These are phyloP conservation scores for Hemithea aestivaria DNA, from an alignment of 2,888 invertebrate genomes.

Conservation along the genomic window DNA sequence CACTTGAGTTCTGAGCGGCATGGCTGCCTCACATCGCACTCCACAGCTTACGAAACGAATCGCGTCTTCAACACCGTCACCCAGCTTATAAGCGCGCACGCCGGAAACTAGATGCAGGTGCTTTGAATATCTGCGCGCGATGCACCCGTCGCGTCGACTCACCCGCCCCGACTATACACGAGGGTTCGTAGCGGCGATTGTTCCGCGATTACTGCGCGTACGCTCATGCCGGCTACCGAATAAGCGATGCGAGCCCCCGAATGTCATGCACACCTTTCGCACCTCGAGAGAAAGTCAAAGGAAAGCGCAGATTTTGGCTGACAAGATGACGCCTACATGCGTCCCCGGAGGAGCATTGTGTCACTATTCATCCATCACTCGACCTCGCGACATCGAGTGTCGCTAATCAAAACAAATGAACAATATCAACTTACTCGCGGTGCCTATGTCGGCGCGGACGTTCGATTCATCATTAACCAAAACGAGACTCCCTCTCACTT, in stretches of 20 bases:
- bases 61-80: conserved; percentile 35
- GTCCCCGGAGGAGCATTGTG: conserved; percentile 71
- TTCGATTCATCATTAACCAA: too few species aligned
- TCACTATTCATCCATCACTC: conserved; percentile 71
- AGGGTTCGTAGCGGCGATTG: conserved; percentile 36
- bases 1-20: conserved; percentile 54
- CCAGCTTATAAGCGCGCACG: conserved; percentile 56
- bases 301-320: conserved; percentile 78
- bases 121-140: conserved; percentile 69
- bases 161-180: conserved; percentile 27
- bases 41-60: conserved; percentile 39
- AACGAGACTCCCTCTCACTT: too few species aligned
- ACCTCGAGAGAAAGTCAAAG: conserved; percentile 78
- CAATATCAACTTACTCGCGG: conserved; percentile 37
- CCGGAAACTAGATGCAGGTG: conserved; percentile 67
- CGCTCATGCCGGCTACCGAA: conserved; percentile 75
- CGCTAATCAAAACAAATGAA: conserved; percentile 58
- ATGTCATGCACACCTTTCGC: conserved; percentile 72
- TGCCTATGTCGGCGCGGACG: neutral
- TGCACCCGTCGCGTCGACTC: conserved; percentile 41
- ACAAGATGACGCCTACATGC: conserved; percentile 70
- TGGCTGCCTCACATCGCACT: conserved; percentile 59
- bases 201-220: conserved; percentile 69
- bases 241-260: conserved; percentile 72
- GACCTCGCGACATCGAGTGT: conserved; percentile 42